These are phyloP conservation scores for Chionoecetes opilio DNA, from an alignment of 1,140 invertebrate genomes.

Conservation along the genomic window DNA sequence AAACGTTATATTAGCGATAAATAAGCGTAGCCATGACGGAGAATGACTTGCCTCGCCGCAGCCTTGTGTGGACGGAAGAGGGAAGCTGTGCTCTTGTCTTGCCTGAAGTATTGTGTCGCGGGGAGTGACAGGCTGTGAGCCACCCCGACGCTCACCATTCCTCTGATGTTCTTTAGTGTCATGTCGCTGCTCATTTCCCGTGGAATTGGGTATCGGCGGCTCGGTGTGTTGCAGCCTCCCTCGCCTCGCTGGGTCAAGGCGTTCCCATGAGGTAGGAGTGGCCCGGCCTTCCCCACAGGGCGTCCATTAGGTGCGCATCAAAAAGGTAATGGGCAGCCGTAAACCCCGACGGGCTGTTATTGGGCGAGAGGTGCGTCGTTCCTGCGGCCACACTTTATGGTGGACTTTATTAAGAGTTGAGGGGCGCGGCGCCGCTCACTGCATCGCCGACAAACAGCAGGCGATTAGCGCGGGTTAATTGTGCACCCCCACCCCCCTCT, in stretches of 20 bases:
- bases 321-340: conserved; percentile 45
- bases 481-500: background rate
- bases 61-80: background rate
- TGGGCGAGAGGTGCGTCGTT: conserved; percentile 32
- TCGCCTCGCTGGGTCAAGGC: background rate
- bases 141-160: background rate
- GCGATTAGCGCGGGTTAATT: conserved; percentile 44
- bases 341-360: conserved; percentile 43
- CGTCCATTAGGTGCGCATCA: conserved; percentile 12
- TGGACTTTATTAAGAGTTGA: conserved; percentile 49
- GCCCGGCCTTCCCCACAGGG: background rate
- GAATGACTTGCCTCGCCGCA: background rate
- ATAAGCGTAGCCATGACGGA: background rate
- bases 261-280: background rate
- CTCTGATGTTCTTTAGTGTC: background rate
- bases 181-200: background rate
- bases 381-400: conserved; percentile 41
- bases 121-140: background rate
- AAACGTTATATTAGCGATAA: too few species aligned
- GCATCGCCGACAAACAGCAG: conserved; percentile 36
- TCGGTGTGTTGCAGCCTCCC: background rate
- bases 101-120: background rate
- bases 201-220: background rate
- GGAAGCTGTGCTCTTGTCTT: background rate
- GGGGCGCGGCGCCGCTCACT: conserved; percentile 39